Percentiles rank a stretch among this genome's conserved stretches.
These are phyloP conservation scores for Gopherus evgoodei DNA, from an alignment of 2,113 vertebrate genomes.

Conservation along the genomic window DNA sequence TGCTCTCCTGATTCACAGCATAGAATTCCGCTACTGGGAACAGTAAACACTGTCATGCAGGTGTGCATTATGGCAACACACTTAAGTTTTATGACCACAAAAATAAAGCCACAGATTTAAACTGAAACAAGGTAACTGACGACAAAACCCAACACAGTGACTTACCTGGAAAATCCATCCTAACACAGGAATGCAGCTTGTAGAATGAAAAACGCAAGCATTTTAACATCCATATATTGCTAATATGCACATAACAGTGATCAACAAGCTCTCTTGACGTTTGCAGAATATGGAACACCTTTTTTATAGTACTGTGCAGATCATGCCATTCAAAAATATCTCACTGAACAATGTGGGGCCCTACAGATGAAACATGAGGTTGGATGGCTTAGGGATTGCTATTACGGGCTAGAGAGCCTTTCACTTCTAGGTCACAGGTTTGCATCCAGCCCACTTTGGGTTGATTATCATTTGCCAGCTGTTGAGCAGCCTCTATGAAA, in stretches of 20 bases:
- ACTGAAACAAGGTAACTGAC: slow-evolving; percentile 25
- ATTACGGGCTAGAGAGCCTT: neutral
- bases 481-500: neutral
- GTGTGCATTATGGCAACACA: slow-evolving; percentile 27
- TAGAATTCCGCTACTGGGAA: neutral
- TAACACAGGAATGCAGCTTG: slow-evolving; percentile 73
- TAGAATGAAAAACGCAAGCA: slow-evolving; percentile 47
- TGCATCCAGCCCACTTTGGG: neutral
- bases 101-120: slow-evolving; percentile 32
- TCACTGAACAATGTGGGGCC: neutral
- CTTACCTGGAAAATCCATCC: slow-evolving; percentile 77
- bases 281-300: neutral
- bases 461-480: neutral
- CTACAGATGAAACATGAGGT: neutral
- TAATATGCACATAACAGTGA: neutral
- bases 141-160: slow-evolving; percentile 57
- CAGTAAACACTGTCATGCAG: slow-evolving; percentile 16
- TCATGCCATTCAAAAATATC: neutral
- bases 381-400: neutral
- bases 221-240: slow-evolving; percentile 16
- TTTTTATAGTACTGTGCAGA: neutral
- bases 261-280: neutral
- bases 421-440: neutral
- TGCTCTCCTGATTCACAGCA: neutral
- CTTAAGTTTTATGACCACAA: slow-evolving; percentile 5